Evolutionary conservation across 2,113 vertebrate species (phyloP).

Genomic region (Pandion haliaetus): DNA sequence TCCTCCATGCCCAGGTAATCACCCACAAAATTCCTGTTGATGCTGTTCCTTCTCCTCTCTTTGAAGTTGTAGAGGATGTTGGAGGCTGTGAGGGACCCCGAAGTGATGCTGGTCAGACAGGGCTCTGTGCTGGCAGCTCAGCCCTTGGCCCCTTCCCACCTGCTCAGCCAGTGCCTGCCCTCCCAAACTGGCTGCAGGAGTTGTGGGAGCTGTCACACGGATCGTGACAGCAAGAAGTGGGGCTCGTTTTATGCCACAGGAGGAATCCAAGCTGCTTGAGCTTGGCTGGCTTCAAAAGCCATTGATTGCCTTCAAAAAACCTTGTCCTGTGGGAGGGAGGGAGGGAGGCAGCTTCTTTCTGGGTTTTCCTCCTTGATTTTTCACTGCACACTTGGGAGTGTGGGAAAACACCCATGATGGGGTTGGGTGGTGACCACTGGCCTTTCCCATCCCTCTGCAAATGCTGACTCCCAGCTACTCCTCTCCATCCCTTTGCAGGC

Average conservation of each 20-base stretch:
- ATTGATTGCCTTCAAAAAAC: neutral
- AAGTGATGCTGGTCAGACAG: rapidly evolving
- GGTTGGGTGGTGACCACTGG: neutral
- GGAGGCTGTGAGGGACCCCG: constrained; percentile 75
- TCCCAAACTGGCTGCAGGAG: neutral
- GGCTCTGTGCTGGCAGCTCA: neutral
- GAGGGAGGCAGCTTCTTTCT: neutral
- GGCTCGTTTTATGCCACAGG: neutral
- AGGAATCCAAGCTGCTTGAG: neutral
- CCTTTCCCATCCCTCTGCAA: neutral
- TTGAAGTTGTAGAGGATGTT: constrained; percentile 95
- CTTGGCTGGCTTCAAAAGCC: neutral
- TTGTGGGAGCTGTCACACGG: rapidly evolving
- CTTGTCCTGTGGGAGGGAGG: neutral
- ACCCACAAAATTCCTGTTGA: constrained; percentile 96
- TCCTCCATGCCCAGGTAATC: constrained; percentile 98
- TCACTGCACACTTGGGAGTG: rapidly evolving
- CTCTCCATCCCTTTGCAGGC: too few relatives aligned
- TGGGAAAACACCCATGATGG: rapidly evolving
- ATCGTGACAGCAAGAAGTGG: neutral
- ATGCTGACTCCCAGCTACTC: neutral
- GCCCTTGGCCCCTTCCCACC: neutral
- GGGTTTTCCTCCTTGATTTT: neutral
- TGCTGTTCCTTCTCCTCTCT: constrained; percentile 91
- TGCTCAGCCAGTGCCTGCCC: neutral